Base-by-base conservation (phyloP, 2,113 vertebrate species). In the Guaruba guarouba region DNA sequence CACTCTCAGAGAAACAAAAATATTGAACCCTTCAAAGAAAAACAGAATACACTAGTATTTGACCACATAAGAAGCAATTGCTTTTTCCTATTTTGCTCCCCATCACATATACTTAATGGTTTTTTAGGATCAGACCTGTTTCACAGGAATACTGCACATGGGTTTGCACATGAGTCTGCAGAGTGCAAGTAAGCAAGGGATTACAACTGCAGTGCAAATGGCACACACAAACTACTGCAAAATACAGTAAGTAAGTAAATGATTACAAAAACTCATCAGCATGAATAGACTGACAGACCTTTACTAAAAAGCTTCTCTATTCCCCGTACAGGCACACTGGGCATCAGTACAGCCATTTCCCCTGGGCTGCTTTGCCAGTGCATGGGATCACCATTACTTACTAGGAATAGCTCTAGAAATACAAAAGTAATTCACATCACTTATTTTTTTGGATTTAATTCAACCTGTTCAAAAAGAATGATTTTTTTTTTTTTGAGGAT, bases 401-500 rank as follows among this genome's bases (percentile, higher is more conserved):
- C 1, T 74, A 39, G 35, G 55, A 88, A 70, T 39, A 80, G 43
- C 19, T 93, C 35, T 67, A 86, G 46, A 17, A 94, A 78, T 83
- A 78, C 59, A 52, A 93, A 92, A 51, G 22, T 68, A 93, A 92
- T 88, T 93, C 73, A 90, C 15, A 61, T 74, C 39, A 92, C 62
- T 95, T 91, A 79, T 52, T 57, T 86, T 86, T 61, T 81, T 95
- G 86, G 86, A 78, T 92, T 96, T 89, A 78, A 71, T 95, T 96
- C 86, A 93, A 77, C 82, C 5, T 81, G 20, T 88, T 92, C 61
- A 73, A 87, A 92, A 68, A 91, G 22, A 37, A 46, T 85, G 71
- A 77, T n/a, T 37, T 39, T 46, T n/a, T 78, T 74, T 66, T 82
- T 94, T 90, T 74, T 11, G 49, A 66, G 33, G 13, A 59, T 90